Evolutionary conservation across 2,113 vertebrate genomes (phyloP).

Genomic region (Boulengeromyrus knoepffleri): DNA sequence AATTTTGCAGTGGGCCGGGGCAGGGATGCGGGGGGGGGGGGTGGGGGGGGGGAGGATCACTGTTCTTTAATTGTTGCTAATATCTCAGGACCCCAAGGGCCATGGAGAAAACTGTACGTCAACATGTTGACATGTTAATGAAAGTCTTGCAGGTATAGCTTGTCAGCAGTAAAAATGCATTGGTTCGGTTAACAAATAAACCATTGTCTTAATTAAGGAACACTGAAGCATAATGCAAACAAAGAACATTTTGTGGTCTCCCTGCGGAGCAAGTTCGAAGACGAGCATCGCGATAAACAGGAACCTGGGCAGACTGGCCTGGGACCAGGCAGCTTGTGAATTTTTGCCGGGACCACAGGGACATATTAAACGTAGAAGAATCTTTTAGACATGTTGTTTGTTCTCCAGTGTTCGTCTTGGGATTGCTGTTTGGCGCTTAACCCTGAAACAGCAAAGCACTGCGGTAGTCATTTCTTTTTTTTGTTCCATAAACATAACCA

Average conservation of each 20-base stretch:
- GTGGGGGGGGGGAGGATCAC: too few species aligned
- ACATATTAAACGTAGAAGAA: not conserved
- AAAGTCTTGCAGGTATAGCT: not conserved
- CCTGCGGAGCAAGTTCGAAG: not conserved
- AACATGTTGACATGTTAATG: not conserved
- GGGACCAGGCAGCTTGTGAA: not conserved
- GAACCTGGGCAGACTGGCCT: not conserved
- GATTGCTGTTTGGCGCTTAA: not conserved
- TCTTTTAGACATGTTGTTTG: slow-evolving; percentile 4
- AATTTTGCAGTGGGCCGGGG: too few species aligned
- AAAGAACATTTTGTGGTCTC: not conserved
- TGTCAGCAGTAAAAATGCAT: not conserved
- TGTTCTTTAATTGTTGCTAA: not conserved
- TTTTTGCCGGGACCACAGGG: not conserved
- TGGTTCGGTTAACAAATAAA: slow-evolving; percentile 15
- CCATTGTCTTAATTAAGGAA: not conserved
- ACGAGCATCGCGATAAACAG: not conserved
- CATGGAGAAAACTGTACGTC: not conserved
- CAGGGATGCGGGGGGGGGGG: too few species aligned
- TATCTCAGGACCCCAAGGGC: not conserved
- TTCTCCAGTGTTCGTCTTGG: not conserved
- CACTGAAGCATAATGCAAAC: not conserved
- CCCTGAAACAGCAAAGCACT: slow-evolving; percentile 29
- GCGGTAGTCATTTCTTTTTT: slow-evolving; percentile 25
- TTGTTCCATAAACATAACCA: slow-evolving; percentile 11